Percentiles rank a stretch among this genome's conserved stretches.
Evolutionary conservation across 1,140 invertebrate species (phyloP).

Genomic region (Solenopsis fugax): DNA sequence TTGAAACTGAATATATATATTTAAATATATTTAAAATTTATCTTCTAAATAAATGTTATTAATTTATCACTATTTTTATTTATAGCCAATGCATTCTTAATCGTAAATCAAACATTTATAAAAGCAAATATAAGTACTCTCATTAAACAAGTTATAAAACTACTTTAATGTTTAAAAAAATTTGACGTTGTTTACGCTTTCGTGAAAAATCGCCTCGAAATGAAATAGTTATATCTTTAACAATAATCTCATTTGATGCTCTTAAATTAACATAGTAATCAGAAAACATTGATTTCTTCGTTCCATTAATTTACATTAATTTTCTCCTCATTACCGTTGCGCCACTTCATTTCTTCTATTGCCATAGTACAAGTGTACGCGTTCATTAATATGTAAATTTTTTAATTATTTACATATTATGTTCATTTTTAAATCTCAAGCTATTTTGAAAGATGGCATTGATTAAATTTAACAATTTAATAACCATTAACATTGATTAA

Average conservation of each 20-base stretch:
- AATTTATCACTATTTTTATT: no score
- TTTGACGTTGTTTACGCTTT: background rate
- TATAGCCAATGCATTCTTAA: background rate
- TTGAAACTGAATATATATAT: no score
- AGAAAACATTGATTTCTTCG: background rate
- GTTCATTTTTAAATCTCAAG: background rate
- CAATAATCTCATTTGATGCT: background rate
- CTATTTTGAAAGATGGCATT: background rate
- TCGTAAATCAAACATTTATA: conserved; percentile 9
- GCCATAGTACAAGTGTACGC: background rate
- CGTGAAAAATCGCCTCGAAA: background rate
- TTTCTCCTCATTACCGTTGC: background rate
- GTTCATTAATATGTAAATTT: conserved; percentile 30
- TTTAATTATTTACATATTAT: background rate
- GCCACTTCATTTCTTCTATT: background rate
- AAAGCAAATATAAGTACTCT: background rate
- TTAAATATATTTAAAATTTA: no score
- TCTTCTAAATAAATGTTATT: no score
- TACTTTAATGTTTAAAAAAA: background rate
- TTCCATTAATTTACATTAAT: conserved; percentile 14
- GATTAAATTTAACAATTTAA: conserved; percentile 1
- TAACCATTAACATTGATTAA: no score
- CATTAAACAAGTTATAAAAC: background rate
- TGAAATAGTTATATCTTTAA: background rate
- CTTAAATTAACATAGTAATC: background rate